These are phyloP conservation scores for Fringilla coelebs DNA, from an alignment of 2,797 vertebrate species.

Conservation along the genomic window DNA sequence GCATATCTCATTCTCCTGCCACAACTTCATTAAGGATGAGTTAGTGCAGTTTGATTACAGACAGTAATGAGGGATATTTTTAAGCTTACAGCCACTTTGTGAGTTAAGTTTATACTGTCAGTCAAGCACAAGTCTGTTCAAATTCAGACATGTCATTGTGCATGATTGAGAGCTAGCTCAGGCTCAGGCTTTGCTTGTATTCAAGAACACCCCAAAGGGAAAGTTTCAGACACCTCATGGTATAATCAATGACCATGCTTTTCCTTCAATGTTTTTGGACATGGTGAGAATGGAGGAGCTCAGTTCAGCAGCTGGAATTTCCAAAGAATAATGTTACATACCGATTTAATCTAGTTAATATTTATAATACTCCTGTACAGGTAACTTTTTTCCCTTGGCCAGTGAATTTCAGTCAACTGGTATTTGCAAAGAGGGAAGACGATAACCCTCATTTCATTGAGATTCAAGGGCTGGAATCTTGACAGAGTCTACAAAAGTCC, in stretches of 20 bases:
- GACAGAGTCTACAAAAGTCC: background rate
- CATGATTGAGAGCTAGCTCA: background rate
- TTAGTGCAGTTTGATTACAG: background rate
- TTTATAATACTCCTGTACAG: background rate
- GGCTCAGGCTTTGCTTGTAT: background rate
- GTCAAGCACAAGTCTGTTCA: background rate
- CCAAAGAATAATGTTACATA: background rate
- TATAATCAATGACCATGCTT: background rate
- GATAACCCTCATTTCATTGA: background rate
- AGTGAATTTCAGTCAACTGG: background rate
- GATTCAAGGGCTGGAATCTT: background rate
- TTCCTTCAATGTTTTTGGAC: background rate
- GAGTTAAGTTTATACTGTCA: background rate
- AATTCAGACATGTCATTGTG: background rate
- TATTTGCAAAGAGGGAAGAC: background rate
- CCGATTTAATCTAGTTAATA: background rate
- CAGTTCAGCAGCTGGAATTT: background rate
- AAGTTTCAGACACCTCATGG: background rate
- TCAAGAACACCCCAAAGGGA: background rate
- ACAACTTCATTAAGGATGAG: conserved; percentile 6
- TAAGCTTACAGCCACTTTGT: background rate
- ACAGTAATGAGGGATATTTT: background rate
- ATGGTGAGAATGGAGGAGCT: background rate
- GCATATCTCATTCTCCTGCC: background rate
- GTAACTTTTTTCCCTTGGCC: background rate